Evolutionary conservation across 2,797 vertebrate species (phyloP).

Genomic region (Holocentrus rufus): DNA sequence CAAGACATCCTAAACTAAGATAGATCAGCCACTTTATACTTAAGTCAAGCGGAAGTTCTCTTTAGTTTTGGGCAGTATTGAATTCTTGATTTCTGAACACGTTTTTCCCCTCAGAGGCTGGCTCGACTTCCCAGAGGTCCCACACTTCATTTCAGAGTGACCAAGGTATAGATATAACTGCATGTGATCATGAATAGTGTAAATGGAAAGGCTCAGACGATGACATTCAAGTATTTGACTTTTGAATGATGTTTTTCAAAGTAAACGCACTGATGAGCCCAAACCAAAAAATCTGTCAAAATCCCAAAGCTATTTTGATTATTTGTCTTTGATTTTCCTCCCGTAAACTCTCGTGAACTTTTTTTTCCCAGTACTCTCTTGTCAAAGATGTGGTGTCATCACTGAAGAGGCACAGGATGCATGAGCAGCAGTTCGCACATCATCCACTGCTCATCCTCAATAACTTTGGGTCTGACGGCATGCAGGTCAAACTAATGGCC

Average conservation of each 20-base stretch:
- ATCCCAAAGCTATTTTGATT: not conserved
- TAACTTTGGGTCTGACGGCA: conserved; percentile 89
- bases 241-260: conserved; percentile 75
- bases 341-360: not conserved
- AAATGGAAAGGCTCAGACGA: conserved; percentile 57
- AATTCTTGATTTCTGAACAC: too few species aligned
- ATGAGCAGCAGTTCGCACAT: conserved; percentile 92
- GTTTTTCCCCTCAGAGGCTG: conserved; percentile 81
- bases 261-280: conserved; percentile 81
- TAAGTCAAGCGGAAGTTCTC: too few species aligned
- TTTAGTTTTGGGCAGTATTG: too few species aligned
- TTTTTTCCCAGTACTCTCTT: conserved; percentile 84
- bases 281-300: not conserved
- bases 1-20: not conserved
- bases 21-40: not conserved
- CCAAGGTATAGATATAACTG: conserved; percentile 77
- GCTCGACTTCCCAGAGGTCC: conserved; percentile 92
- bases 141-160: conserved; percentile 87
- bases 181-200: rapidly evolving
- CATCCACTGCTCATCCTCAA: conserved; percentile 92
- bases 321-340: rapidly evolving
- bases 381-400: conserved; percentile 91
- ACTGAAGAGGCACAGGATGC: conserved; percentile 92
- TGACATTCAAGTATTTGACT: conserved; percentile 69
- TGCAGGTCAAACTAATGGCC: conserved; percentile 94